Evolutionary conservation across 2,113 vertebrate species (phyloP), one percentile per base, ranked within the genome.

Genomic region (Jaculus jaculus): DNA sequence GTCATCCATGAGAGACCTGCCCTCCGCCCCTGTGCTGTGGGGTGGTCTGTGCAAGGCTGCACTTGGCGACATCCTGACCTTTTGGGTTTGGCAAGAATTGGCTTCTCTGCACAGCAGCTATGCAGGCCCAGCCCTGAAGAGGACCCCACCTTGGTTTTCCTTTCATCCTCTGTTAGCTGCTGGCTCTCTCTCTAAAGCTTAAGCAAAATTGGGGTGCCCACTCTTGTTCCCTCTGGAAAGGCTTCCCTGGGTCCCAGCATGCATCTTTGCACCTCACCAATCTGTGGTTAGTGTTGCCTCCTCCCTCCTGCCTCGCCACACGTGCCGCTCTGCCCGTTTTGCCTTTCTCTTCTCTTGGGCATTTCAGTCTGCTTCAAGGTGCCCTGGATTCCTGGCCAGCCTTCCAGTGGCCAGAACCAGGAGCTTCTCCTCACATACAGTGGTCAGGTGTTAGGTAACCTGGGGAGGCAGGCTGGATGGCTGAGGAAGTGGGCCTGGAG

Each of bases 241-340:
- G 98, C 98, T 99, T 98, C 98, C 97, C 98, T 97, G 98, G 97
- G 97, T 98, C 98, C 98, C 98, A 99, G 99, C 99, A 99, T 99
- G 99, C 98, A 98, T 98, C 98, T 99, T 98, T 98, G 98, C 98
- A 98, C 99, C 99, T 99, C 99, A 99, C 99, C 99, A 99, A 99
- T 99, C 99, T 99, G 98, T 99, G 98, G 98, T 99, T 98, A 98
- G 98, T 98, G 95, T 97, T 97, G 94, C 97, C 96, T 96, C 92
- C 96, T 89, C 96, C 92, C 92, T 82, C 69, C 94, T 26, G 11
- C 87, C 78, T 96, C 95, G 94, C 97, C 96, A 90, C 95, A 54
- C 93, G 92, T 54, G 83, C 96, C 30, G 81, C 63, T 72, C 69
- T 91, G 83, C 39, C 66, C 47, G 34, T 65, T 60, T 66, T 28